Evolutionary conservation across 2,888 invertebrate genomes (phyloP).

Genomic region (Ernsta delagoae): DNA sequence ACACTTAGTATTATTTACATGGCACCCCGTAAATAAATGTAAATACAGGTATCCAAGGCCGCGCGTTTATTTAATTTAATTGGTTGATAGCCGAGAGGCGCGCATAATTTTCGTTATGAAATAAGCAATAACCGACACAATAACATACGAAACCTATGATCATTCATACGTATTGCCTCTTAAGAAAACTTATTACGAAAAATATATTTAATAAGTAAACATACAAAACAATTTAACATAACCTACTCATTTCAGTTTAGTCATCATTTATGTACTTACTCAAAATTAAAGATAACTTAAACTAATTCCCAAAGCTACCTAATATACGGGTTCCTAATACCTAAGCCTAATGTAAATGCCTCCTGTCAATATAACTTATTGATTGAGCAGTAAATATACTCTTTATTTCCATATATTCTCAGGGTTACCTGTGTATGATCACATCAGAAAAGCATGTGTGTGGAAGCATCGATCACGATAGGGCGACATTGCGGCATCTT

Average conservation of each 20-base stretch:
- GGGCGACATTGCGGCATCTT: slow-evolving; percentile 73
- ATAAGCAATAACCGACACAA: slow-evolving; percentile 40
- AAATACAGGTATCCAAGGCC: slow-evolving; percentile 68
- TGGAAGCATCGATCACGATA: slow-evolving; percentile 62
- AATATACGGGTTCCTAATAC: neutral
- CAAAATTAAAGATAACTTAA: neutral
- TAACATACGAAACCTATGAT: neutral
- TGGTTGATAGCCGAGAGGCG: slow-evolving; percentile 62
- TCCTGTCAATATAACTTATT: neutral
- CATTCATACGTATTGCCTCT: too few relatives aligned
- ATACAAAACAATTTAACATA: neutral
- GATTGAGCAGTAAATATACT: neutral
- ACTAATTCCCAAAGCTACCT: neutral
- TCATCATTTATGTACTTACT: neutral
- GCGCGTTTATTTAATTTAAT: slow-evolving; percentile 69
- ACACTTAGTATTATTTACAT: too few relatives aligned
- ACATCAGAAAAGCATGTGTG: slow-evolving; percentile 45
- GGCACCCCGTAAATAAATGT: slow-evolving; percentile 37
- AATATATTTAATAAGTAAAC: neutral
- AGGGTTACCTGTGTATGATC: slow-evolving; percentile 24
- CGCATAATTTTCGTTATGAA: slow-evolving; percentile 62
- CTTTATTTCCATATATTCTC: slow-evolving; percentile 1
- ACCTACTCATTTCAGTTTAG: neutral
- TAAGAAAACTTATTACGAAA: slow-evolving; percentile 1
- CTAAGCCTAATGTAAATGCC: neutral